Percentiles rank a stretch among this genome's conserved stretches.
Evolutionary conservation across 2,888 invertebrate genomes (phyloP).

Genomic region (Sinodicranocentrus sp.): DNA sequence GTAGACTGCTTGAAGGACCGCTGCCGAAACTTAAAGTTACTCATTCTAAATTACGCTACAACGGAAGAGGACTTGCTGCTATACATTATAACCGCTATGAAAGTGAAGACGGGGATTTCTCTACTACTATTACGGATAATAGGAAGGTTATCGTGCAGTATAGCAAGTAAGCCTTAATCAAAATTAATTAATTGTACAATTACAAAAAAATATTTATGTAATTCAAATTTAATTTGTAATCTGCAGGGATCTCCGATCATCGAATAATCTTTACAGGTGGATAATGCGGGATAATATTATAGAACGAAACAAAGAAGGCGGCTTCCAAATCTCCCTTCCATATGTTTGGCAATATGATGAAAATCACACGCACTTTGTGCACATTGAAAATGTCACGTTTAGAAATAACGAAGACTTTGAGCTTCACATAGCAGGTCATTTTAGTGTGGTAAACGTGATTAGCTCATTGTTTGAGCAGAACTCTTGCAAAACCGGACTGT

Average conservation of each 20-base stretch:
- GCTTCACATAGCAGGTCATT: constrained; percentile 94
- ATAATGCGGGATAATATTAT: constrained; percentile 91
- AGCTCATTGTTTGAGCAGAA: constrained; percentile 92
- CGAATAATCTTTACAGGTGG: constrained; percentile 98
- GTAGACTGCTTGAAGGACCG: constrained; percentile 83
- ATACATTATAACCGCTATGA: constrained; percentile 93
- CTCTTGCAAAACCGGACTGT: constrained; percentile 87
- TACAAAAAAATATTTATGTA: background rate
- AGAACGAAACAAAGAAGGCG: constrained; percentile 90
- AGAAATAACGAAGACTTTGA: constrained; percentile 91
- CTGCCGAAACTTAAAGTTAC: constrained; percentile 87
- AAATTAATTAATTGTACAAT: background rate
- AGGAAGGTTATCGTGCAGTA: constrained; percentile 92
- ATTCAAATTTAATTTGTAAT: constrained; percentile 8
- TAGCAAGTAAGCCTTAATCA: constrained; percentile 80
- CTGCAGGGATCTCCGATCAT: constrained; percentile 92
- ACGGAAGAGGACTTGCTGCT: constrained; percentile 88
- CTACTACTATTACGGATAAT: constrained; percentile 91
- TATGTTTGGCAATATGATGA: constrained; percentile 97
- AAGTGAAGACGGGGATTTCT: constrained; percentile 91
- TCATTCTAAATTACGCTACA: constrained; percentile 88
- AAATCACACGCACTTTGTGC: constrained; percentile 94
- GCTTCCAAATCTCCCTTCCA: constrained; percentile 92
- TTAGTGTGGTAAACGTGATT: constrained; percentile 91
- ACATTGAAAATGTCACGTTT: constrained; percentile 92